These are phyloP conservation scores for Pyralis farinalis DNA, from an alignment of 2,888 invertebrate genomes.

Conservation along the genomic window DNA sequence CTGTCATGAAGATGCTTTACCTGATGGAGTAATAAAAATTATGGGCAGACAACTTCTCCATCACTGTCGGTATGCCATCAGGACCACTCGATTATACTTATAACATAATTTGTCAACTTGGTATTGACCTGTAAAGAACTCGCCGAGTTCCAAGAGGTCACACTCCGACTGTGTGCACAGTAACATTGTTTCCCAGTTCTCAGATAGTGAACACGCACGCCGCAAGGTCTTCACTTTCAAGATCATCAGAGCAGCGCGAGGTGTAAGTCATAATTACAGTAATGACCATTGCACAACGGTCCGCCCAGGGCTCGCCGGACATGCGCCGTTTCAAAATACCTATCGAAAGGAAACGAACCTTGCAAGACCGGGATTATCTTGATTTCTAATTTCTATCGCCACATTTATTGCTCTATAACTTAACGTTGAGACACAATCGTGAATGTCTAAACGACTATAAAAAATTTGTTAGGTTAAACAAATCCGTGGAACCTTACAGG, in stretches of 20 bases:
- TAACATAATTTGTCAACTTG: not conserved
- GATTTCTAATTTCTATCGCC: conserved; percentile 20
- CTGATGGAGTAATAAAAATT: too few species aligned
- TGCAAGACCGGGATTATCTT: conserved; percentile 32
- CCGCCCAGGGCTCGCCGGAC: conserved; percentile 29
- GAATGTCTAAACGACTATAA: not conserved
- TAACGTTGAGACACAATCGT: conserved; percentile 3
- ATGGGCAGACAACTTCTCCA: too few species aligned
- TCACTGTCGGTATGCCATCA: too few species aligned
- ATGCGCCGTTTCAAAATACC: conserved; percentile 54
- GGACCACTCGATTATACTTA: too few species aligned
- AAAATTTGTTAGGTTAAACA: conserved; percentile 7
- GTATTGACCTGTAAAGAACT: conserved; percentile 16
- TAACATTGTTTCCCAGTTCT: conserved; percentile 61
- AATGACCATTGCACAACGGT: conserved; percentile 67
- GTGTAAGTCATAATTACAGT: conserved; percentile 70
- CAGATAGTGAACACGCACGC: conserved; percentile 49
- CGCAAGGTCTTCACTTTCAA: conserved; percentile 78
- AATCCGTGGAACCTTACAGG: conserved; percentile 1
- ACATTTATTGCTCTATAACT: conserved; percentile 10
- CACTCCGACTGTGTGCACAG: conserved; percentile 38
- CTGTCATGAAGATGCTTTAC: too few species aligned
- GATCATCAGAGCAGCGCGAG: conserved; percentile 72
- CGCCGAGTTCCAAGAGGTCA: too few species aligned
- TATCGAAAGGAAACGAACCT: conserved; percentile 37